These are phyloP conservation scores for Hemibagrus wyckioides DNA, from an alignment of 2,113 vertebrate species.

Conservation along the genomic window DNA sequence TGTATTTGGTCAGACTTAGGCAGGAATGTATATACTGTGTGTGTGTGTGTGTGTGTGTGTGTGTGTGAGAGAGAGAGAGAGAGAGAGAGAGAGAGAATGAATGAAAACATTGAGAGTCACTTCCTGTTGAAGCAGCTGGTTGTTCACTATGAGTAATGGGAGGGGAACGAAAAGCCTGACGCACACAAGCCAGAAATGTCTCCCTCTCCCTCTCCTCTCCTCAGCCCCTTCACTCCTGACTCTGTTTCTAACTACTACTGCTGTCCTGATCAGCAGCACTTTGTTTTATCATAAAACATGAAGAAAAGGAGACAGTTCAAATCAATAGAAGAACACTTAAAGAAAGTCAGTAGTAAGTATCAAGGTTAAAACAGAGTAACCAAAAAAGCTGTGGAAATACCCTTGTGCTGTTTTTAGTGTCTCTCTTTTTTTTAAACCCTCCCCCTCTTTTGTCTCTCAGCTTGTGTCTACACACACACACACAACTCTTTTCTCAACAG, in stretches of 20 bases:
- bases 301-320: neutral
- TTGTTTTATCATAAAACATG: neutral
- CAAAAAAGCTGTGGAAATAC: neutral
- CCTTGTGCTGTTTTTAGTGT: neutral
- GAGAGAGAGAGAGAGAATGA: neutral
- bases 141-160: constrained; percentile 45
- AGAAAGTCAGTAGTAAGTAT: neutral
- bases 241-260: neutral
- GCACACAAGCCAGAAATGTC: constrained; percentile 32
- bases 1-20: neutral
- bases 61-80: neutral
- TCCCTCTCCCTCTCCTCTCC: neutral
- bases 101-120: constrained; percentile 42
- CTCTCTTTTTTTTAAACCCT: neutral
- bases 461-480: neutral
- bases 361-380: neutral
- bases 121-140: constrained; percentile 55
- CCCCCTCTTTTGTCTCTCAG: neutral
- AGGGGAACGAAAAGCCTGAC: constrained; percentile 44
- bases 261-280: neutral
- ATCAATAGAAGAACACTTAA: neutral
- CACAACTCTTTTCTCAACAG: constrained; percentile 8
- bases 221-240: neutral
- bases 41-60: neutral
- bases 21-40: neutral